Base-by-base conservation (phyloP, 2,797 vertebrate genomes). In the Acanthiza pusilla region DNA sequence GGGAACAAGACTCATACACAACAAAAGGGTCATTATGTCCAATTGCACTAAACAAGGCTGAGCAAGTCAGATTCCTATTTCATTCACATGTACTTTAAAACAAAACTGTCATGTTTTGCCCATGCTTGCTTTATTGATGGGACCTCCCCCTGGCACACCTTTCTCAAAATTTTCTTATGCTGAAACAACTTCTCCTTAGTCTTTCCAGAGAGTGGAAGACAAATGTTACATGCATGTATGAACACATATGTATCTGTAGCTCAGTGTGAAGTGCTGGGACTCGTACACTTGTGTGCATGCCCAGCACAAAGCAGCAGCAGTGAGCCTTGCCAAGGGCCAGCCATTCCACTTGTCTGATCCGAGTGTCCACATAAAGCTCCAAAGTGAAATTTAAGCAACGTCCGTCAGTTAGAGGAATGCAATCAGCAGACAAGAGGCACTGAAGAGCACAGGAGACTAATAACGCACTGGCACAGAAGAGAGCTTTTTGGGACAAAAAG, bases 211-310 rank as follows among this genome's bases (percentile, higher is more conserved):
- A 0, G 0, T 22, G 60, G 40, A 22, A 85, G 21, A 40, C 13
- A 38, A 57, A 26, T 16, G 51, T 7, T 34, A 42, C 9, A 21
- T 0, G 6, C 18, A n/a, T 0, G 1, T 5, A 53, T 8, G 22
- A 25, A 66, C 8, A 40, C 6, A 9, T 3, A 43, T 0, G 1
- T 11, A 2, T 6, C 36, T 0, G 20, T 2, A 68, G 63, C 9
- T 85, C 5, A 0, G 11, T 2, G 2, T 1, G 4, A 58, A 51
- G 17, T 42, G 74, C 36, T 1, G 1, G 2, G 34, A 50, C 43
- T 54, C 0, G 1, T 3, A 34, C 32, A 11, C 47, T 74, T 5
- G 2, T 3, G 34, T 32, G 45, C 27, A 3, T 0, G 0, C 71
- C 71, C 57, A 75, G 65, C 75, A 75, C 61, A 78, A 63, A 87